Conservation (phyloP, 2,113 vertebrate genomes). For the Seriola quinqueradiata region DNA sequence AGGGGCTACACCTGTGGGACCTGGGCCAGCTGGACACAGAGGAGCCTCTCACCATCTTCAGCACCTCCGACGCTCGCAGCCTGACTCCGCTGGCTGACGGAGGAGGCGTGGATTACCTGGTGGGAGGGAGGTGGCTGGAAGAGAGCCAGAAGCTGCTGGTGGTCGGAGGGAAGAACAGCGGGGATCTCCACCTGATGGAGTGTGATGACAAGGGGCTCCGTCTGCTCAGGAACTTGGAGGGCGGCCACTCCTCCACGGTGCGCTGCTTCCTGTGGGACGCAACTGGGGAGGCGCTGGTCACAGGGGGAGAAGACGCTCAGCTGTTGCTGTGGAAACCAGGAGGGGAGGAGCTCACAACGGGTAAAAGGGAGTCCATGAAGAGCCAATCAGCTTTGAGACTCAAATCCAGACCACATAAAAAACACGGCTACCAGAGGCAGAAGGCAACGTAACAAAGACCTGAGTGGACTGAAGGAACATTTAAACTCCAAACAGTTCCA, state of each 20-base stretch:
- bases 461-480: background rate
- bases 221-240: slow-evolving; percentile 81
- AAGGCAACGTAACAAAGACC: slow-evolving; percentile 26
- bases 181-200: slow-evolving; percentile 87
- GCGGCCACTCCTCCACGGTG: slow-evolving; percentile 87
- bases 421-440: slow-evolving; percentile 75
- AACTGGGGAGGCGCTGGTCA: slow-evolving; percentile 85
- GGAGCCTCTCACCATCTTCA: slow-evolving; percentile 86
- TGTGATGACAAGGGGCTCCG: slow-evolving; percentile 80
- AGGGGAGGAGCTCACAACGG: slow-evolving; percentile 77
- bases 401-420: slow-evolving; percentile 87
- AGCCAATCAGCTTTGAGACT: slow-evolving; percentile 86
- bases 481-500: background rate
- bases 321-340: slow-evolving; percentile 92
- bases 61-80: slow-evolving; percentile 84
- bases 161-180: slow-evolving; percentile 86
- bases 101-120: slow-evolving; percentile 87
- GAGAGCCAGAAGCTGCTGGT: slow-evolving; percentile 85
- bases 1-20: slow-evolving; percentile 96
- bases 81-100: slow-evolving; percentile 31
- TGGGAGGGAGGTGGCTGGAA: slow-evolving; percentile 90
- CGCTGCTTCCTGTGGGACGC: slow-evolving; percentile 91
- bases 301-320: slow-evolving; percentile 93
- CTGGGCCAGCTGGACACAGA: slow-evolving; percentile 87
- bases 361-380: slow-evolving; percentile 86